Evolutionary conservation across 1,140 invertebrate species (phyloP).

Genomic region (Potamilus streckersoni): DNA sequence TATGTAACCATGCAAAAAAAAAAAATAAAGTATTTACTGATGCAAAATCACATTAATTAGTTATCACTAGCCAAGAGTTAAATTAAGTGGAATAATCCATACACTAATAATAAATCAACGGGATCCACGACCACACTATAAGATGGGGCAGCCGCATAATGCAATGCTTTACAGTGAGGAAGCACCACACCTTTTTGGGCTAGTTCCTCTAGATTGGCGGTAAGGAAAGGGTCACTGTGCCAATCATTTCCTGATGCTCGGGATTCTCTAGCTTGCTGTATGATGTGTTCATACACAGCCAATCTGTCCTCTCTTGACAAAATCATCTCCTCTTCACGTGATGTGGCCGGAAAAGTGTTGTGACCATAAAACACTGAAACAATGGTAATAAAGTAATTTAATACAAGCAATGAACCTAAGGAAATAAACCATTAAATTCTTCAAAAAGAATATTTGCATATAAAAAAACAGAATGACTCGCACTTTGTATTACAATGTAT

Average conservation of each 20-base stretch:
- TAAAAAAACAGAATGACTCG: neutral
- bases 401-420: neutral
- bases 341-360: conserved; percentile 11
- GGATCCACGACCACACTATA: neutral
- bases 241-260: conserved; percentile 21
- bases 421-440: neutral
- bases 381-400: neutral
- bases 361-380: conserved; percentile 30
- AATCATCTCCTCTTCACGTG: conserved; percentile 20
- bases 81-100: neutral
- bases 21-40: too few relatives aligned
- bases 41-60: too few relatives aligned
- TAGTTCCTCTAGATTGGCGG: conserved; percentile 21
- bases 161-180: neutral
- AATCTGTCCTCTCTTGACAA: conserved; percentile 21
- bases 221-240: conserved; percentile 16
- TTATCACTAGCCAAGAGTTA: neutral
- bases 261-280: conserved; percentile 16
- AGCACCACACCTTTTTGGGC: conserved; percentile 17
- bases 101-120: neutral
- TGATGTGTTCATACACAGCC: conserved; percentile 17
- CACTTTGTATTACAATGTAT: neutral
- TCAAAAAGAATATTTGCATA: neutral
- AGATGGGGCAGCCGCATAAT: neutral
- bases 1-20: too few relatives aligned